Evolutionary conservation across 2,797 vertebrate species (phyloP).

Genomic region (Sciurus vulgaris): DNA sequence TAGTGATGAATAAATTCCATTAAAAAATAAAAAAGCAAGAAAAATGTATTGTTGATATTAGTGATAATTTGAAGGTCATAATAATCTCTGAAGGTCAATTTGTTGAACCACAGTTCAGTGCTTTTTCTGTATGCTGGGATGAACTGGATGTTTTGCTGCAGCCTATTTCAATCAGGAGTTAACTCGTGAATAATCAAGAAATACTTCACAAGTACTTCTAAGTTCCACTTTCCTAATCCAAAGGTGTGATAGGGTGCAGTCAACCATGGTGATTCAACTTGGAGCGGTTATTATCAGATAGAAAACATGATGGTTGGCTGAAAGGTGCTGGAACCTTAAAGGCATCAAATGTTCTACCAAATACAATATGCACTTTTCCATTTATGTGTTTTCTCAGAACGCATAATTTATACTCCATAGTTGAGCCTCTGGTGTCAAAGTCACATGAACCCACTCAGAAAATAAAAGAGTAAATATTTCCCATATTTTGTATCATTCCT

Average conservation of each 20-base stretch:
- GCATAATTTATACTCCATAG: not conserved
- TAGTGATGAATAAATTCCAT: conserved; percentile 81
- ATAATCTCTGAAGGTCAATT: conserved; percentile 87
- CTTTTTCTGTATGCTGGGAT: conserved; percentile 77
- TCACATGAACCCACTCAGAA: not conserved
- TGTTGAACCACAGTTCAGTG: conserved; percentile 85
- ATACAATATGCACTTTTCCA: conserved; percentile 73
- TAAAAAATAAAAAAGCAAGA: conserved; percentile 37
- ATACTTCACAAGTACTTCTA: conserved; percentile 87
- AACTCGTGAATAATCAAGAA: conserved; percentile 89
- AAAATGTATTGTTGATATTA: conserved; percentile 70
- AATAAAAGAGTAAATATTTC: not conserved
- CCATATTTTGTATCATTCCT: conserved; percentile 17
- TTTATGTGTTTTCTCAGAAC: conserved; percentile 74
- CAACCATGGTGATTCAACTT: conserved; percentile 89
- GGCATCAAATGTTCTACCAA: conserved; percentile 78
- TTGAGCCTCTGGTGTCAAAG: conserved; percentile 29
- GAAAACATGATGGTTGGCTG: conserved; percentile 83
- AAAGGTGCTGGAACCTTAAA: conserved; percentile 84
- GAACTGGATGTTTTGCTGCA: conserved; percentile 83
- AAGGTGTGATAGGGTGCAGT: conserved; percentile 89
- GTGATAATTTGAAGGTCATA: conserved; percentile 87
- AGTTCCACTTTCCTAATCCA: conserved; percentile 88
- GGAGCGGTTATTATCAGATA: conserved; percentile 88
- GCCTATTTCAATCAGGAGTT: conserved; percentile 87